Evolutionary conservation across 2,888 invertebrate genomes (phyloP).

Genomic region (Drosophila limbata): DNA sequence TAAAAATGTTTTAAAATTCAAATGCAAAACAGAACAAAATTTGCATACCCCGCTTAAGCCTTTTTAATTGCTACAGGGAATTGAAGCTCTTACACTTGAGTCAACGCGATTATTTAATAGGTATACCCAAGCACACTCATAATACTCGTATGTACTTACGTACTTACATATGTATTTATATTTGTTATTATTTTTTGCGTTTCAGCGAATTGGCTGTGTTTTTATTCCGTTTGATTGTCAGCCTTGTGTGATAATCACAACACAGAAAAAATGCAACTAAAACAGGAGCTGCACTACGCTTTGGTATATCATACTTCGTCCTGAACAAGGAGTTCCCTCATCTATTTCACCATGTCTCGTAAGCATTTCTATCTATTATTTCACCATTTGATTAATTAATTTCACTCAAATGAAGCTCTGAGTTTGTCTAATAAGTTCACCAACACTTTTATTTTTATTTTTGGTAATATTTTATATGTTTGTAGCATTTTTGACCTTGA

Average conservation of each 20-base stretch:
- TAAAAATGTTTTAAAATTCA: no score
- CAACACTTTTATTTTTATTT: constrained; percentile 39
- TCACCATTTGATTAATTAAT: constrained; percentile 47
- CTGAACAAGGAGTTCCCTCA: neutral
- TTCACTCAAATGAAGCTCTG: constrained; percentile 35
- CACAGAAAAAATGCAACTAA: constrained; percentile 38
- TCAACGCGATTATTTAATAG: constrained; percentile 31
- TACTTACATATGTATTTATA: neutral
- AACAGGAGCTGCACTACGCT: constrained; percentile 12
- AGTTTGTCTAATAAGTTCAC: constrained; percentile 7
- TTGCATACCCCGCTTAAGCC: neutral
- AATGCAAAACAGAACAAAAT: no score
- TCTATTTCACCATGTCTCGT: constrained; percentile 12
- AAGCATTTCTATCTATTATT: neutral
- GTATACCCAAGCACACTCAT: neutral
- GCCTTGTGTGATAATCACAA: constrained; percentile 50
- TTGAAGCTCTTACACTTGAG: constrained; percentile 10
- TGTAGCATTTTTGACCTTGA: constrained; percentile 62
- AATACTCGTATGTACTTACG: constrained; percentile 1
- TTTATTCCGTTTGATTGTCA: constrained; percentile 28
- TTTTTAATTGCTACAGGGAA: neutral
- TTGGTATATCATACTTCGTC: constrained; percentile 7
- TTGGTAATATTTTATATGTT: constrained; percentile 33
- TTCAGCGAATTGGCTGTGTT: constrained; percentile 38
- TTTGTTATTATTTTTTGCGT: constrained; percentile 43